Base-by-base conservation (phyloP, 92 coral and sea anemone genomes). In the Parazoanthus atlanticus region DNA sequence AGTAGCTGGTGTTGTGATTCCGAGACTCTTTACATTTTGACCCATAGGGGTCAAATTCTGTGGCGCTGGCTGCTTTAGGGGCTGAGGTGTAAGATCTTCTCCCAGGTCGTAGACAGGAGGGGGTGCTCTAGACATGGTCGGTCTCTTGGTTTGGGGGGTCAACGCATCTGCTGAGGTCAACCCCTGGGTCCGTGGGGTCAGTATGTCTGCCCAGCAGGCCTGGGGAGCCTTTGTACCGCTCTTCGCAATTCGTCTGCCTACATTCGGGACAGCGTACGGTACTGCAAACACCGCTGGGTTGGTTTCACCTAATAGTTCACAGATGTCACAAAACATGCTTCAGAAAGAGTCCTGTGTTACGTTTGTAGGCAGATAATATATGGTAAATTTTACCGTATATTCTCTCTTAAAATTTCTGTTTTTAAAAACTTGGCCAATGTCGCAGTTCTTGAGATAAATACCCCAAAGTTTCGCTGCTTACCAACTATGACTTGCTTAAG, bases 151-250 rank as follows among this genome's bases (percentile, higher is more conserved):
- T 7, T 17, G 41, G 87, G 87, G 87, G 78, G 87, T 84, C 66
- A 84, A 30, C 7, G 41, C 25, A 72, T 84, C 78, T 8, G 78
- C 23, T 56, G 46, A 32, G 32, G 69, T 30, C 8, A 26, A 12
- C 16, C 66, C 21, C 31, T 47, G 67, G 33, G 38, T 36, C 41
- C 78, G 65, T 54, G 87, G 87, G 54, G 87, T 69, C 65, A 84
- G 76, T 29, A 84, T 23, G 28, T 69, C 87, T 69, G 87, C 78
- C 87, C 87, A 84, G 61, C 87, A 47, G 26, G 78, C 1, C 78
- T 71, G 78, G 40, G 87, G 67, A 30, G 46, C 52, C 21, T 46
- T 71, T 17, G 66, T 43, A 8, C 65, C 34, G 17, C 38, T 84
- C 28, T 30, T 46, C 70, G 78, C 52, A 23, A 33, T 75, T 84